A percentile compares a stretch with the other conserved stretches of the same genome.
These are phyloP conservation scores for Channa maculata DNA, from an alignment of 2,113 vertebrate genomes.

Conservation along the genomic window DNA sequence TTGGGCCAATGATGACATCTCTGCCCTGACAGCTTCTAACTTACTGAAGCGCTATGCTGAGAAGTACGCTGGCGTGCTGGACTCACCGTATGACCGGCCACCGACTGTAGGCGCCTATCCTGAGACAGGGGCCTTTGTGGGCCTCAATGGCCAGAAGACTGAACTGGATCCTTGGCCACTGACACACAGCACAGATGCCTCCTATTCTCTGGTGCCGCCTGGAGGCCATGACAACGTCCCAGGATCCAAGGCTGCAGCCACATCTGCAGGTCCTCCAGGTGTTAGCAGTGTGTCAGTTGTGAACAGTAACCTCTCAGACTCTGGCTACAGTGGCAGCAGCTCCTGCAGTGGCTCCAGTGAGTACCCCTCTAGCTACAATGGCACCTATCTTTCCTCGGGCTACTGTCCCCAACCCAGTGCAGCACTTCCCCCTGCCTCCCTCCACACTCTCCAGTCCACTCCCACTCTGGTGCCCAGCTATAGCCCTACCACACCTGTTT, in stretches of 20 bases:
- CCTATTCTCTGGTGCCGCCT: constrained; percentile 85
- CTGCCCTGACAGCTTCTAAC: constrained; percentile 95
- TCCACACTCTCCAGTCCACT: constrained; percentile 82
- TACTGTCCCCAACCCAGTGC: constrained; percentile 89
- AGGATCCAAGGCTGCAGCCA: constrained; percentile 82
- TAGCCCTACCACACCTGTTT: constrained; percentile 87
- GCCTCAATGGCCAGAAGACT: constrained; percentile 88
- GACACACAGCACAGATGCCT: constrained; percentile 83
- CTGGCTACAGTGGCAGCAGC: constrained; percentile 88
- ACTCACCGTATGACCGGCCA: constrained; percentile 91
- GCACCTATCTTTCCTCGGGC: constrained; percentile 91
- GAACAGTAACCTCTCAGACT: constrained; percentile 87
- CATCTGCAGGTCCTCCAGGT: constrained; percentile 81
- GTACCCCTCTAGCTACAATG: constrained; percentile 88
- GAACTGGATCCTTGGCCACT: constrained; percentile 92
- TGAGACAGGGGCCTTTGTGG: constrained; percentile 86
- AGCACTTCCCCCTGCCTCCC: constrained; percentile 85
- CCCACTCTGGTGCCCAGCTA: constrained; percentile 89
- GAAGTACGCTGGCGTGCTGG: constrained; percentile 93
- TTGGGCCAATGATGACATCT: constrained; percentile 98
- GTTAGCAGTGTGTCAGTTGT: constrained; percentile 84
- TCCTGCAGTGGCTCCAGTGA: constrained; percentile 85
- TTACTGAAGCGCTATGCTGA: constrained; percentile 97
- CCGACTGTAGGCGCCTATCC: constrained; percentile 81
- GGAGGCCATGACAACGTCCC: constrained; percentile 88